A percentile compares a stretch with the other conserved stretches of the same genome.
Evolutionary conservation across 1,140 invertebrate genomes (phyloP).

Genomic region (Argopecten irradians): DNA sequence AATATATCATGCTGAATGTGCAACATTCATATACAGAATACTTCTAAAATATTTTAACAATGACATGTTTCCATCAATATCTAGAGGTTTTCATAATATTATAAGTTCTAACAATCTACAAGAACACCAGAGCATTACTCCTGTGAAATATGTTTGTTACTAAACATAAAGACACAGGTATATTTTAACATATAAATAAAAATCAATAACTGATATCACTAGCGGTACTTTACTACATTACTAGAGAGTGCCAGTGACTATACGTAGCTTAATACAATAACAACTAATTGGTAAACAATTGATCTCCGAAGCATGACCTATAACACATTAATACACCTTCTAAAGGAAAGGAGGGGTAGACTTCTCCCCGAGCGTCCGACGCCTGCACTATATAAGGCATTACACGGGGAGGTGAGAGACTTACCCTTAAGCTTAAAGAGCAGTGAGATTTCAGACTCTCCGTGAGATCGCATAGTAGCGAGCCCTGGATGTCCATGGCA

Average conservation of each 20-base stretch:
- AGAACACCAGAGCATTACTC: not conserved
- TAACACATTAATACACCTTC: not conserved
- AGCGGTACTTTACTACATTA: not conserved
- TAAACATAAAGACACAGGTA: too few species aligned
- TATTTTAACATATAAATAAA: not conserved
- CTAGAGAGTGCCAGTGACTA: not conserved
- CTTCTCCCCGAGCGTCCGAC: conserved; percentile 3
- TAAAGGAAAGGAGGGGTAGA: not conserved
- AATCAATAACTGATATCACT: not conserved
- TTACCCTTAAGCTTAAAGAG: conserved; percentile 33
- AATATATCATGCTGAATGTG: not conserved
- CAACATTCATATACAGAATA: not conserved
- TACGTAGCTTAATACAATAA: not conserved
- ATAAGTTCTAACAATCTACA: too few species aligned
- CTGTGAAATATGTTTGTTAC: too few species aligned
- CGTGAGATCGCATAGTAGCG: conserved; percentile 30
- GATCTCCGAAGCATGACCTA: conserved; percentile 14
- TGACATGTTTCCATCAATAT: too few species aligned
- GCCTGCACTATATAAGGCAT: not conserved
- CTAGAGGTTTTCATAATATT: too few species aligned
- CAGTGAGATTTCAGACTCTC: conserved; percentile 28
- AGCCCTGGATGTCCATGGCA: conserved; percentile 34
- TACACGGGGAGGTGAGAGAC: conserved; percentile 12
- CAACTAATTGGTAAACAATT: not conserved
- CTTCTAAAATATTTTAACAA: not conserved